phyloP scores from a whole-genome alignment of 2,888 invertebrate genomes.

The Rhagonycha fulva region DNA sequence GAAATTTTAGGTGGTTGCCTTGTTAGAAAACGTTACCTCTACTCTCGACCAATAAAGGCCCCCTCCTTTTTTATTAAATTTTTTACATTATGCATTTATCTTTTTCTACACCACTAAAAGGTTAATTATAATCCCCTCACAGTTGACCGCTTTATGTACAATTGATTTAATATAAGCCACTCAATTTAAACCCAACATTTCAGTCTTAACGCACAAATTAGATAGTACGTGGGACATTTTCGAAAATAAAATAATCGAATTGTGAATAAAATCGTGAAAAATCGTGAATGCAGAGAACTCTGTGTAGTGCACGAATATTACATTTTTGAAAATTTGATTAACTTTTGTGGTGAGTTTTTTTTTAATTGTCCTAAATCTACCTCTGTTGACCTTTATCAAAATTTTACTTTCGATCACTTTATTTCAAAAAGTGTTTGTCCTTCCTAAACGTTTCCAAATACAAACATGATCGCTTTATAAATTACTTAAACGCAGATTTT shows the following conservation, averaged over 20 bases:
- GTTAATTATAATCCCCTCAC: constrained; percentile 7
- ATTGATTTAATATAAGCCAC: neutral
- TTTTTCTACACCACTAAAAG: constrained; percentile 1
- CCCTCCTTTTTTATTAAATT: neutral
- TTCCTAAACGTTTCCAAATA: neutral
- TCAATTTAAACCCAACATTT: neutral
- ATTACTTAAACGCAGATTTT: neutral
- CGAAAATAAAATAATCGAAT: neutral
- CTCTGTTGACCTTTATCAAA: neutral
- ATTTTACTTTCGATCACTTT: neutral
- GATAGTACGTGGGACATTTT: neutral
- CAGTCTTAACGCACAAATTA: neutral
- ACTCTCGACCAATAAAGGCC: neutral
- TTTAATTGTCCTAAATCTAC: neutral
- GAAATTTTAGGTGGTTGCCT: neutral
- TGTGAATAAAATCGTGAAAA: neutral
- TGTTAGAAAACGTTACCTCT: neutral
- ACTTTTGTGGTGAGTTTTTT: neutral
- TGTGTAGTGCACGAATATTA: neutral
- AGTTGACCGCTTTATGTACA: constrained; percentile 10
- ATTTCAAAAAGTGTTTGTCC: neutral
- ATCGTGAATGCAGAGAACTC: neutral
- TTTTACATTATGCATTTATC: neutral
- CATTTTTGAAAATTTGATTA: neutral
- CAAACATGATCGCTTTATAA: neutral